Evolutionary conservation across 2,797 vertebrate genomes (phyloP).

Genomic region (Champsocephalus esox): DNA sequence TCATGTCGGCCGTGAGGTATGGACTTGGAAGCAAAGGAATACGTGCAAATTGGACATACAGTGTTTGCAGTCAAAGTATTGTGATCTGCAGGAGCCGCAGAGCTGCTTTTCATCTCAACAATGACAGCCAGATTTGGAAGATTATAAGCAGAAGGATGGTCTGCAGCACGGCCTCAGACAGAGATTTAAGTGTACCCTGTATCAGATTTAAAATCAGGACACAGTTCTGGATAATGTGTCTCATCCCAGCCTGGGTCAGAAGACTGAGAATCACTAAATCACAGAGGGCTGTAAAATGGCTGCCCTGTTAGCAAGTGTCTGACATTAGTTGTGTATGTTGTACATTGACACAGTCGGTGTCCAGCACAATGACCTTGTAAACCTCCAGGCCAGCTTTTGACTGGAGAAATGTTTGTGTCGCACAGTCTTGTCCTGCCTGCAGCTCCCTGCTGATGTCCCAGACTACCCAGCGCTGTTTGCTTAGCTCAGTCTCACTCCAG

Average conservation of each 20-base stretch:
- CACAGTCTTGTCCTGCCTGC: conserved; percentile 34
- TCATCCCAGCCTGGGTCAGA: background rate
- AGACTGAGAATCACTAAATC: background rate
- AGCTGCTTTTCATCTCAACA: background rate
- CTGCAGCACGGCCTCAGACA: conserved; percentile 1
- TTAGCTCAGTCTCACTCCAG: conserved; percentile 42
- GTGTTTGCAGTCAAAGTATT: conserved; percentile 7
- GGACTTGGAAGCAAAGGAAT: background rate
- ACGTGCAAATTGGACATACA: background rate
- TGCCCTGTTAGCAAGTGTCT: conserved; percentile 1
- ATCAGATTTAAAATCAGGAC: conserved; percentile 16
- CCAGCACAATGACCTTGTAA: conserved; percentile 28
- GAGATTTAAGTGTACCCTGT: background rate
- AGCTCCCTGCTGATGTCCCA: conserved; percentile 59
- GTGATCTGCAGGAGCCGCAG: background rate
- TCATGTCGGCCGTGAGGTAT: background rate
- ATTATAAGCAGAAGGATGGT: conserved; percentile 14
- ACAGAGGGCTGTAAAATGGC: background rate
- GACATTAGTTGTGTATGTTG: conserved; percentile 15
- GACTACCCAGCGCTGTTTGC: conserved; percentile 40
- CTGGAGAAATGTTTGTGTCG: conserved; percentile 32
- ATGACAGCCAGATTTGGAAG: background rate
- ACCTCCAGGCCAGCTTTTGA: conserved; percentile 31
- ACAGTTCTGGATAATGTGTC: conserved; percentile 9
- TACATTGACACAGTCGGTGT: conserved; percentile 16